These are phyloP conservation scores for Sinhomidia bicolor DNA, from an alignment of 2,888 invertebrate genomes.

Conservation along the genomic window DNA sequence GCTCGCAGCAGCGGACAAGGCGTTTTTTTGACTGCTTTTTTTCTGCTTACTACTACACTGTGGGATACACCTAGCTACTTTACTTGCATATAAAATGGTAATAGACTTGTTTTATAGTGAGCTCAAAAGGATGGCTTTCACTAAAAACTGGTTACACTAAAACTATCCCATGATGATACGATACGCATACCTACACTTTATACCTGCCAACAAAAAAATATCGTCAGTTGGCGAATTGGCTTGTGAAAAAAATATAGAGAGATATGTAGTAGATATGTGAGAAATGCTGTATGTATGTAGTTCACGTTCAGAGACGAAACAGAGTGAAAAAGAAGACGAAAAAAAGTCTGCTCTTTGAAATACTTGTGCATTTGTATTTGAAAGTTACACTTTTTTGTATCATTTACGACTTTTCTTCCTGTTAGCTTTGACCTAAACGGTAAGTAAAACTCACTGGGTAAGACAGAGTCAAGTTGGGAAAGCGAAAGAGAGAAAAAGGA, in stretches of 20 bases:
- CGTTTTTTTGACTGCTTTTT: not conserved
- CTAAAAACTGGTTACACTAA: constrained; percentile 42
- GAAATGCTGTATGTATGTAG: constrained; percentile 9
- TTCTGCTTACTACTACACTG: not conserved
- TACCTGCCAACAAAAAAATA: constrained; percentile 51
- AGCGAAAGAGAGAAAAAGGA: constrained; percentile 7
- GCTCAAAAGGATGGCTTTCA: constrained; percentile 42
- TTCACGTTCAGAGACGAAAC: constrained; percentile 27
- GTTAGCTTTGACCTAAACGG: constrained; percentile 33
- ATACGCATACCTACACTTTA: not conserved
- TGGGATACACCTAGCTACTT: constrained; percentile 2
- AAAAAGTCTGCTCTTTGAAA: constrained; percentile 16
- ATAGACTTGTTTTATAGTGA: constrained; percentile 34
- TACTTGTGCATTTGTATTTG: constrained; percentile 9
- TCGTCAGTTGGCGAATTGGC: constrained; percentile 12
- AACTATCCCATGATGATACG: constrained; percentile 31
- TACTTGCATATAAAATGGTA: constrained; percentile 48
- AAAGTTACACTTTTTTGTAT: constrained; percentile 38
- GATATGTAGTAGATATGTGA: not conserved
- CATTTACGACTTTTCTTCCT: constrained; percentile 54
- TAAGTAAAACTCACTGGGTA: not conserved
- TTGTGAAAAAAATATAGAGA: not conserved
- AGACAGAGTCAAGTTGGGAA: not conserved
- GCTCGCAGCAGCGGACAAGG: not conserved
- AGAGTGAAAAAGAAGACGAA: not conserved